Evolutionary conservation across 64 coral and sea anemone genomes (phyloP), one percentile per base, ranked within the genome.

Genomic region (Platygyra sinensis): DNA sequence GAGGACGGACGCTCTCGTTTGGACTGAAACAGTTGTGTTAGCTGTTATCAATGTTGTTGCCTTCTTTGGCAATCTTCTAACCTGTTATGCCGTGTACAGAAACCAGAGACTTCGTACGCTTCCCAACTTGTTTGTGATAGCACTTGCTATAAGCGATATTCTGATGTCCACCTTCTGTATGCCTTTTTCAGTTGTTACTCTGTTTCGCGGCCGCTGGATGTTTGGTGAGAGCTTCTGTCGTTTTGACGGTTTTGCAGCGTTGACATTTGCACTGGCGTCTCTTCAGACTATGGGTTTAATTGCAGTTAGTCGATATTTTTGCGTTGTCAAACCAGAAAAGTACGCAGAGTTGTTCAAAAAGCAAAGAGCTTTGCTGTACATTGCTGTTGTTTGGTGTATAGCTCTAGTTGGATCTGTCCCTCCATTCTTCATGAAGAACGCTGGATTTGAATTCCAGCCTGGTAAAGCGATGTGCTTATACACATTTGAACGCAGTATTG

Each of bases 401-500:
- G 55, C 82, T 30, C 61, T 94, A 0, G 18, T 90, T 62, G 67
- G 80, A 22, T 94, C 93, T 10, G 67, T 90, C 0, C 93, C 93
- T 1, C 88, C 93, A 2, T 60, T 90, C 24, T 57, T 90, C 27
- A 73, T 94, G 49, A 20, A 62, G 30, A 51, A 33, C 20, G 74
- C 81, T 27, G 67, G 80, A 8, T 94, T 86, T 54, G 54, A 80
- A 7, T 90, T 94, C 30, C 93, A 94, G 67, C 93, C 93, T 16
- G 93, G 81, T 57, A 94, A 94, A 90, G 93, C 88, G 29, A 52
- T 90, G 67, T 94, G 93, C 22, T 52, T 94, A 30, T 94, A 90
- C 72, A 39, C 80, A 18, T 94, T 94, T 38, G 81, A 90, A 42
- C 80, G 64, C 15, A 90, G 90, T 51, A 78, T 94, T 4, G 64